Percentiles rank a stretch among this genome's conserved stretches.
These are phyloP conservation scores for Vanessa cardui DNA, from an alignment of 2,888 invertebrate species.

Conservation along the genomic window DNA sequence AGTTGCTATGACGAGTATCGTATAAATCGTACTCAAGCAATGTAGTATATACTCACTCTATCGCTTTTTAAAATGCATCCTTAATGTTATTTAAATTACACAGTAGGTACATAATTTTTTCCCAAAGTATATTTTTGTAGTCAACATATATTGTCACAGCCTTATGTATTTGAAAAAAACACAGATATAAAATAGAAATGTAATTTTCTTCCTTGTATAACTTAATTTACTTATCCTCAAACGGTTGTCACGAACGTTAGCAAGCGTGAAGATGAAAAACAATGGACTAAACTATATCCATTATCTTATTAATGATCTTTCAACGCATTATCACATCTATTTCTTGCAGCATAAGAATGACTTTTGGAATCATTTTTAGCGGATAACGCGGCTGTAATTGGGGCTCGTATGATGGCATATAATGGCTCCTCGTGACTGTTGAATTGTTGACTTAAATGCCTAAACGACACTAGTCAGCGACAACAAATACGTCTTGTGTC, in stretches of 20 bases:
- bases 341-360: slow-evolving; percentile 4
- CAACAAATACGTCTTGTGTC: slow-evolving; percentile 17
- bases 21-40: neutral
- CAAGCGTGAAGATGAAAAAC: slow-evolving; percentile 35
- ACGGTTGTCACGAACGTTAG: slow-evolving; percentile 24
- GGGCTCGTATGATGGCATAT: slow-evolving; percentile 22
- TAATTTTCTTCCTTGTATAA: slow-evolving; percentile 13
- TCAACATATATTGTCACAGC: neutral
- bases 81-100: no score
- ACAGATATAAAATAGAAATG: neutral
- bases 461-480: slow-evolving; percentile 19
- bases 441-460: slow-evolving; percentile 21
- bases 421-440: slow-evolving; percentile 35
- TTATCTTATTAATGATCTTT: slow-evolving; percentile 25
- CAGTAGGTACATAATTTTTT: no score
- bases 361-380: neutral
- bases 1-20: neutral
- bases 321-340: slow-evolving; percentile 13
- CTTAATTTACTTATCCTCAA: slow-evolving; percentile 13
- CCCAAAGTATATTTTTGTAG: no score
- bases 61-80: no score
- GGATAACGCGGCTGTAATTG: slow-evolving; percentile 27
- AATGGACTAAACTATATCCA: slow-evolving; percentile 33
- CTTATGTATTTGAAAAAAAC: no score
- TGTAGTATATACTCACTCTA: no score